Base-by-base conservation (phyloP, 2,113 vertebrate genomes). In the Ophthalmolycus amberensis region DNA sequence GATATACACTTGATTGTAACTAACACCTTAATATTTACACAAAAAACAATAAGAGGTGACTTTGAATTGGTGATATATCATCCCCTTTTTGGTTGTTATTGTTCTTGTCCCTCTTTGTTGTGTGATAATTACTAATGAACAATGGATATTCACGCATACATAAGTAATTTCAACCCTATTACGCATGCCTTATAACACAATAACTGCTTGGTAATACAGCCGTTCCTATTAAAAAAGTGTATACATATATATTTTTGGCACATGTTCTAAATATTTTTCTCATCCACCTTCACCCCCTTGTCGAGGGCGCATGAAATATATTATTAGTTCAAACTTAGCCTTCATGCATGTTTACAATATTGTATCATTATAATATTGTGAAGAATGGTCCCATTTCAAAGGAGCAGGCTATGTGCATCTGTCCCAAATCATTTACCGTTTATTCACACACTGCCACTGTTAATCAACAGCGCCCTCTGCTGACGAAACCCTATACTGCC, bases 401-500 rank as follows among this genome's bases (percentile, higher is more conserved):
- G 18, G 50, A 69, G 46, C 12, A 16, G 27, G 2, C 3, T 9
- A 4, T 18, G 58, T n/a, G 9, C 4, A 71, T 4, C 22, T 9
- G 7, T 25, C 12, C 18, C 42, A 12, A 64, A 54, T 25, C 34
- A 44, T n/a, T 42, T 20, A 22, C 16, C 50, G 16, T 15, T 12
- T 4, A 5, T 18, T 59, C 62, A 25, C 14, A 4, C 3, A 8
- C 15, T 16, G 44, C 32, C 37, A 5, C 38, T 70, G 40, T 71
- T 22, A 5, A n/a, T 63, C 14, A 65, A 71, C 46, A 77, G 68
- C 83, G 62, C 80, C 85, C 69, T 56, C 90, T 88, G 38, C 67
- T 66, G 82, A 6, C 5, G 6, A 14, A 9, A 18, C 9, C 9
- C 14, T 1, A 12, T 8, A 58, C 65, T 70, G 16, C 27, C 2